Evolutionary conservation across 2,888 invertebrate genomes (phyloP), one percentile per base, ranked within the genome.

Genomic region (Vannuccia rotundouncinata): DNA sequence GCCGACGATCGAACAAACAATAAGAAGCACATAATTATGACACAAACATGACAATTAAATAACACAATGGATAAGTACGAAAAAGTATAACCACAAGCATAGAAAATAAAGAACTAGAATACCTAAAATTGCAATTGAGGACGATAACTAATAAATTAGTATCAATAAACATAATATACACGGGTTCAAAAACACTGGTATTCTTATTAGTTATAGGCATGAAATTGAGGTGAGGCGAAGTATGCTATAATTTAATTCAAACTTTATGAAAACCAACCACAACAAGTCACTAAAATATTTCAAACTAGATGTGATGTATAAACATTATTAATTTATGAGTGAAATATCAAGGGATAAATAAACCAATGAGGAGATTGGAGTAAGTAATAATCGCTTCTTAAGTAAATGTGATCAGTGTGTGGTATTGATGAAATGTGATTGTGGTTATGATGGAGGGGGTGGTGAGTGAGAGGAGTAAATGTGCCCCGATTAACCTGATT

Each of bases 121-220:
- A 66, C 66, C 66, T 66, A n/a, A 66, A 66, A 66, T 66, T 66
- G 66, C 66, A 66, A 66, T 5, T 5, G n/a, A n/a, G 66, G 66
- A 66, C 17, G 66, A 22, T 66, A 66, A 66, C 66, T 66, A 66
- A 2, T 66, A 5, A 66, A 22, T 66, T n/a, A 66, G 5, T 45
- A 66, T 66, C 25, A 66, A 66, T 66, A 66, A 66, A 66, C 66
- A 66, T 66, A 66, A 66, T 66, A 66, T 66, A 66, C 66, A 66
- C 2, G n/a, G 22, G 22, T 13, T 66, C 2, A 13, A 66, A 22
- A 66, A 66, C 66, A 66, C n/a, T 66, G 66, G 66, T 5, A n/a
- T 5, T 5, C 17, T 22, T 66, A 17, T 5, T 22, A 66, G n/a
- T n/a, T 66, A 22, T n/a, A 66, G 25, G 22, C 25, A n/a, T 66